A percentile compares a stretch with the other conserved stretches of the same genome.
Conservation (phyloP, 1,140 invertebrate species). For the Drosophila kanapiae region DNA sequence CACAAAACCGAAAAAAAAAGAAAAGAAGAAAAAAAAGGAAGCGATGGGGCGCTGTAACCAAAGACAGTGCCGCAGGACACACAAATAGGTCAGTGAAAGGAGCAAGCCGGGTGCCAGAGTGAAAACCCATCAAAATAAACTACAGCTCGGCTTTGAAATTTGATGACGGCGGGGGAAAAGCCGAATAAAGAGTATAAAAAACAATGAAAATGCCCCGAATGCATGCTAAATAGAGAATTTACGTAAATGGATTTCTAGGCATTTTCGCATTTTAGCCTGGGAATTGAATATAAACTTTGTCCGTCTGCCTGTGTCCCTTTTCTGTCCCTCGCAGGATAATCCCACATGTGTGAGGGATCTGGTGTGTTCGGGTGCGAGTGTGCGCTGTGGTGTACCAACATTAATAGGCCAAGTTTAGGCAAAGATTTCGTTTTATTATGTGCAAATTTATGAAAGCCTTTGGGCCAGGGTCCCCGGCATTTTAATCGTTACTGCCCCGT, state of each 20-base stretch:
- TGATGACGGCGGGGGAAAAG: slow-evolving; percentile 59
- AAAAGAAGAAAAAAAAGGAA: slow-evolving; percentile 25
- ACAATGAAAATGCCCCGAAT: slow-evolving; percentile 82
- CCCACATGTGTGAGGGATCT: slow-evolving; percentile 13
- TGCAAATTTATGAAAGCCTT: slow-evolving; percentile 79
- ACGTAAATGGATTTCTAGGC: slow-evolving; percentile 83
- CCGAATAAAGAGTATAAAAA: slow-evolving; percentile 64
- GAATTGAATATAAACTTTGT: slow-evolving; percentile 79
- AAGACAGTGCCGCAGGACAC: slow-evolving; percentile 56
- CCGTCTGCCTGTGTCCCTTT: slow-evolving; percentile 42
- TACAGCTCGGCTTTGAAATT: slow-evolving; percentile 75
- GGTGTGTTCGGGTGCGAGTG: slow-evolving; percentile 11
- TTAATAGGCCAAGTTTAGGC: slow-evolving; percentile 76
- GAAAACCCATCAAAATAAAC: slow-evolving; percentile 72
- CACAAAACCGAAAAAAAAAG: neutral
- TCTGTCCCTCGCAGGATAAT: slow-evolving; percentile 31
- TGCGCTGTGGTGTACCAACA: slow-evolving; percentile 50
- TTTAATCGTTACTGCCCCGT: slow-evolving; percentile 62
- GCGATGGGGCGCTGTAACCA: slow-evolving; percentile 55
- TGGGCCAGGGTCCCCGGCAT: slow-evolving; percentile 52
- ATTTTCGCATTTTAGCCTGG: slow-evolving; percentile 78
- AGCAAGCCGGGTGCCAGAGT: slow-evolving; percentile 38
- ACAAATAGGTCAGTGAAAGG: slow-evolving; percentile 66
- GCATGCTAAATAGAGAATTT: slow-evolving; percentile 83
- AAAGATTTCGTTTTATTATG: slow-evolving; percentile 82